phyloP scores from a whole-genome alignment of 1,140 invertebrate species.

The Antheraea pernyi region DNA sequence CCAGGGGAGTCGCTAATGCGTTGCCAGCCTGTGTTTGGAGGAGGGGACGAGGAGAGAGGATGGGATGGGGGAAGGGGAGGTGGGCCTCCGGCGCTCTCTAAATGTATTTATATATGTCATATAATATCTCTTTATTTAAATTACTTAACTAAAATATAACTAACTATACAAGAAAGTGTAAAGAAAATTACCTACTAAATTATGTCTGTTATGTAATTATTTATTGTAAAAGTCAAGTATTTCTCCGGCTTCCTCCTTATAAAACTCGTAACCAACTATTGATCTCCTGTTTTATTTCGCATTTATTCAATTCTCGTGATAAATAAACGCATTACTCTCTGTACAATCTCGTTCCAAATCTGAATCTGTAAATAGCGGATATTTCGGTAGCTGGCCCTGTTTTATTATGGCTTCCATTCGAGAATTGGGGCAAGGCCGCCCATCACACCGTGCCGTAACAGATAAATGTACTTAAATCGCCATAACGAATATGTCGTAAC shows the following conservation, averaged over 20 bases:
- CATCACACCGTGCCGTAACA: constrained; percentile 18
- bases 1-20: no score
- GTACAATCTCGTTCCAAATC: constrained; percentile 13
- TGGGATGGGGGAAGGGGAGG: no score
- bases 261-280: neutral
- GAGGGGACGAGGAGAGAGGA: no score
- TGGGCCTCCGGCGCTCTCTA: no score
- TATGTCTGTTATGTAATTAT: no score
- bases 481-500: neutral
- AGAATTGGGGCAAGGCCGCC: constrained; percentile 18
- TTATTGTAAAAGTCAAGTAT: neutral
- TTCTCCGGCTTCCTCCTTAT: neutral
- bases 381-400: constrained; percentile 18
- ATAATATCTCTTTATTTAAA: neutral
- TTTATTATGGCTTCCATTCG: constrained; percentile 22
- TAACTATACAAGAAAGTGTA: no score
- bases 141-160: no score
- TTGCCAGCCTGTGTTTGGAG: no score
- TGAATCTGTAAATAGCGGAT: constrained; percentile 26
- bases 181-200: no score
- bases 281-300: neutral
- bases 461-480: neutral
- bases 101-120: neutral
- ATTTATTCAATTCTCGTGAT: neutral
- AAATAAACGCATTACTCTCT: constrained; percentile 3